These are phyloP conservation scores for Nesidiocoris tenuis DNA, from an alignment of 2,888 invertebrate species.

Conservation along the genomic window DNA sequence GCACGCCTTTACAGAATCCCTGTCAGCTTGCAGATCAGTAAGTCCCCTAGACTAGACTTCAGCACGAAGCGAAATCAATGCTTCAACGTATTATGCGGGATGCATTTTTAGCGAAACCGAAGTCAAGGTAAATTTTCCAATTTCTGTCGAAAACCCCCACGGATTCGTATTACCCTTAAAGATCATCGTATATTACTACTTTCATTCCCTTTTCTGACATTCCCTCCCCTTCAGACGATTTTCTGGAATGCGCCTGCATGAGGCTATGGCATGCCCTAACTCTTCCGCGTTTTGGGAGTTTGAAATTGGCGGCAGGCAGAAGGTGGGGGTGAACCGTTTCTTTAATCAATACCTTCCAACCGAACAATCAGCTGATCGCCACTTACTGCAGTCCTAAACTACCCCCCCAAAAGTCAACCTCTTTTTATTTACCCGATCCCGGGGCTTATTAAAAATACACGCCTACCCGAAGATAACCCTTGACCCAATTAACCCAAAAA, in stretches of 20 bases:
- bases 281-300: conserved; percentile 34
- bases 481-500: conserved; percentile 7
- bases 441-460: not conserved
- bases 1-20: conserved; percentile 13
- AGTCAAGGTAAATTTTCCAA: conserved; percentile 1
- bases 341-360: conserved; percentile 33
- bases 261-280: conserved; percentile 24
- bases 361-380: conserved; percentile 27
- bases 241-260: conserved; percentile 33
- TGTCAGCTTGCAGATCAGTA: conserved; percentile 13
- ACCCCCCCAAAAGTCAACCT: not conserved
- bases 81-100: not conserved
- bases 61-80: not conserved
- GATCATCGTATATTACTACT: too few relatives aligned
- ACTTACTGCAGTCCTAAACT: conserved; percentile 27
- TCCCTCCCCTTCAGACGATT: too few relatives aligned
- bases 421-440: not conserved
- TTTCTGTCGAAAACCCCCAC: not conserved
- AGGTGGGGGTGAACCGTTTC: conserved; percentile 24
- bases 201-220: too few relatives aligned
- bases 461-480: not conserved
- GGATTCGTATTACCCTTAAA: not conserved
- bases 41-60: too few relatives aligned
- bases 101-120: not conserved
- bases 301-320: conserved; percentile 35